Conservation (phyloP, 2,113 vertebrate genomes). For the Centropristis striata region DNA sequence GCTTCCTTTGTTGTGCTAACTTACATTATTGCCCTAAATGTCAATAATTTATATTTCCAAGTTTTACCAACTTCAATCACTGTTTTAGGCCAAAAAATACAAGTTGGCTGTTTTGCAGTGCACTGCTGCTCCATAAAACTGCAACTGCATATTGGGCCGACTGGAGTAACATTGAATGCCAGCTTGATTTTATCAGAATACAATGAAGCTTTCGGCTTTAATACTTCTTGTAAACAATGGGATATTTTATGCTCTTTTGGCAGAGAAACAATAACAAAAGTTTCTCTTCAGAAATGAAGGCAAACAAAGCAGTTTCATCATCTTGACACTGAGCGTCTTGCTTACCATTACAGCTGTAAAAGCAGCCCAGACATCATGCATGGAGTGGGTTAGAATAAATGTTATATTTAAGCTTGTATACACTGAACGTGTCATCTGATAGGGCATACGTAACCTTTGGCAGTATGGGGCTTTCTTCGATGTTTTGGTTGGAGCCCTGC, state of each 20-base stretch:
- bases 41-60: no score
- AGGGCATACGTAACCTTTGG: conserved; percentile 44
- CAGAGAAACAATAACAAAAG: conserved; percentile 12
- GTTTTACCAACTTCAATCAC: no score
- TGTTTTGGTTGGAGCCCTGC: conserved; percentile 47
- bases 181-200: background rate
- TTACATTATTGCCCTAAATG: no score
- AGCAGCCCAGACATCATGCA: conserved; percentile 42
- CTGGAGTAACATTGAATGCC: background rate
- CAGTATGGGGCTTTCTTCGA: conserved; percentile 23
- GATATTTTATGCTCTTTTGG: conserved; percentile 10
- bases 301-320: conserved; percentile 18
- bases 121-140: no score
- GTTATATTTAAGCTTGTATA: conserved; percentile 36
- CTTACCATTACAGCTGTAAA: conserved; percentile 26
- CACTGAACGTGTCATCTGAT: conserved; percentile 61
- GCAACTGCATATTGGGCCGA: background rate
- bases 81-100: no score
- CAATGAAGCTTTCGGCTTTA: conserved; percentile 6
- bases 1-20: no score
- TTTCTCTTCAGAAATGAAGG: background rate
- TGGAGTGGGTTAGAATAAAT: conserved; percentile 58
- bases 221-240: background rate
- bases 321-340: conserved; percentile 45
- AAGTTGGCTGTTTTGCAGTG: no score